A percentile compares a stretch with the other conserved stretches of the same genome.
Evolutionary conservation across 2,888 invertebrate species (phyloP).

Genomic region (Luperina testacea): DNA sequence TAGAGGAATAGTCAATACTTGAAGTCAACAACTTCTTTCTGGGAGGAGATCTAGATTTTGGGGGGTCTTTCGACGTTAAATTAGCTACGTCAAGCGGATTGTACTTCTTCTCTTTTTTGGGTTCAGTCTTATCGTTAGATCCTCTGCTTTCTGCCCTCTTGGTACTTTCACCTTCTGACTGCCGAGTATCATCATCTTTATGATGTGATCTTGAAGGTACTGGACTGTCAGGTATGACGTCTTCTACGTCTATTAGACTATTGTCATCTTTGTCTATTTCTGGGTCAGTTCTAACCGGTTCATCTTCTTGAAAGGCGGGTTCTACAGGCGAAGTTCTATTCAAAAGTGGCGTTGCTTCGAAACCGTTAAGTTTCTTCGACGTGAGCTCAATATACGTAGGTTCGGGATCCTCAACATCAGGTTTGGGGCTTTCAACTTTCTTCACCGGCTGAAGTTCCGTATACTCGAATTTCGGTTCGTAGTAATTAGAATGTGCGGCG

Average conservation of each 20-base stretch:
- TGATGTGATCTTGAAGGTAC: conserved; percentile 66
- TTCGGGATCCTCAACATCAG: conserved; percentile 80
- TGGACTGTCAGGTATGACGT: conserved; percentile 83
- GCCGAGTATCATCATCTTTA: conserved; percentile 73
- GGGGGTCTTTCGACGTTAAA: conserved; percentile 91
- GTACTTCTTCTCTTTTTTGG: conserved; percentile 88
- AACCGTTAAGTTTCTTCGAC: conserved; percentile 81
- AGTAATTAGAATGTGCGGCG: conserved; percentile 86
- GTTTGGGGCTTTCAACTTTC: conserved; percentile 85
- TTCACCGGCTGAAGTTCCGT: conserved; percentile 85
- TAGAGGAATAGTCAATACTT: conserved; percentile 77
- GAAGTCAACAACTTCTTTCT: conserved; percentile 87
- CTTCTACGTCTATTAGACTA: conserved; percentile 88
- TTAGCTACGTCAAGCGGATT: conserved; percentile 92
- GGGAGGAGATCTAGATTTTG: conserved; percentile 86
- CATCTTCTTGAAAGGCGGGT: conserved; percentile 84
- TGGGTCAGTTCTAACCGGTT: conserved; percentile 85
- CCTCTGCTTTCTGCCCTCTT: conserved; percentile 76
- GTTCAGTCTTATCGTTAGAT: conserved; percentile 81
- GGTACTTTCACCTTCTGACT: conserved; percentile 75
- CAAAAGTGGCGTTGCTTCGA: conserved; percentile 74
- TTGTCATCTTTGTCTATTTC: conserved; percentile 88
- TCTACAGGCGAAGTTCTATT: conserved; percentile 82
- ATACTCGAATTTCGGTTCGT: conserved; percentile 85
- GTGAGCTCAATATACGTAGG: conserved; percentile 88